Evolutionary conservation across 2,797 vertebrate species (phyloP).

Genomic region (Coilia nasus): DNA sequence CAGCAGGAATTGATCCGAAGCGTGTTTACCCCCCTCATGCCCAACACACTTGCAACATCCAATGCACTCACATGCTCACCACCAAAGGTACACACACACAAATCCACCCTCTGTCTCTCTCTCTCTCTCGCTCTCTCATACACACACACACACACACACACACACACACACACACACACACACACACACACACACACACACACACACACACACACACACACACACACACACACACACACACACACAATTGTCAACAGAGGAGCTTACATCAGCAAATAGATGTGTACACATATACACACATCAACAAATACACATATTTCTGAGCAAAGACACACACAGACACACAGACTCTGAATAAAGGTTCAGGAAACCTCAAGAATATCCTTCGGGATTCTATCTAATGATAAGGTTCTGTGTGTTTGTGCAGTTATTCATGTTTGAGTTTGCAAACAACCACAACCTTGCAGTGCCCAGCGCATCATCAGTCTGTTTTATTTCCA

Average conservation of each 20-base stretch:
- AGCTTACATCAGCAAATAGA: background rate
- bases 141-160: background rate
- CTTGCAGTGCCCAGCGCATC: background rate
- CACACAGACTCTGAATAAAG: background rate
- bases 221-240: constrained; percentile 1
- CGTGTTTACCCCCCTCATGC: constrained; percentile 48
- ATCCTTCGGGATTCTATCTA: background rate
- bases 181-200: constrained; percentile 20
- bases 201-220: background rate
- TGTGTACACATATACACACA: background rate
- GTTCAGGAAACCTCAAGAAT: background rate
- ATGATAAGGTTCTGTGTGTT: background rate
- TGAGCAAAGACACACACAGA: background rate
- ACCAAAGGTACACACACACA: background rate
- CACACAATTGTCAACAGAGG: background rate
- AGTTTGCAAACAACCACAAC: background rate
- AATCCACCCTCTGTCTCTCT: background rate
- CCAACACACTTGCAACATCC: background rate
- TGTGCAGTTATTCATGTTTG: constrained; percentile 22
- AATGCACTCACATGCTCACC: background rate
- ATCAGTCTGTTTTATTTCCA: background rate
- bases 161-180: background rate
- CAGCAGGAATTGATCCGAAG: constrained; percentile 59
- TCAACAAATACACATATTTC: background rate
- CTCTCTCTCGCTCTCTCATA: constrained; percentile 6